These are phyloP conservation scores for Catharus bicknelli DNA, from an alignment of 2,113 vertebrate species.

Conservation along the genomic window DNA sequence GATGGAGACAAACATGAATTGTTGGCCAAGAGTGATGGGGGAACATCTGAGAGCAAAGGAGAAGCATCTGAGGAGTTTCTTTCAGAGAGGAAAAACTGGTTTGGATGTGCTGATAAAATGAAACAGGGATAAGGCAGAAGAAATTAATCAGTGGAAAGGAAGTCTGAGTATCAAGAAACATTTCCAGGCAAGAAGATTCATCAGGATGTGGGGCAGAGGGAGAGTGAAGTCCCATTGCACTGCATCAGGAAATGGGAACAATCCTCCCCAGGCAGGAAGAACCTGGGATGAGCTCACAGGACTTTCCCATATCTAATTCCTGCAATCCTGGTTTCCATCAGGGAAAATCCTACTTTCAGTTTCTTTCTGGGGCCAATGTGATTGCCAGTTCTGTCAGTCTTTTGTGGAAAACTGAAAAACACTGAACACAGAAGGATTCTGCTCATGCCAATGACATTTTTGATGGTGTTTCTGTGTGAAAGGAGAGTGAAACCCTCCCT, in stretches of 20 bases:
- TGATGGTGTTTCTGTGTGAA: background rate
- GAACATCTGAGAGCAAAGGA: background rate
- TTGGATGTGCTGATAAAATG: background rate
- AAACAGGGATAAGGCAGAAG: background rate
- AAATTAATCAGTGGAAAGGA: background rate
- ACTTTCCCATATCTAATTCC: slow-evolving; percentile 45
- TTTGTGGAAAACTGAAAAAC: background rate
- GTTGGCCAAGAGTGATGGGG: background rate
- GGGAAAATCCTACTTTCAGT: slow-evolving; percentile 5
- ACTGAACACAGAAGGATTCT: background rate
- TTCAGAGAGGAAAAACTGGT: background rate
- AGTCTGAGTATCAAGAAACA: background rate
- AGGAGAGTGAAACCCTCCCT: background rate
- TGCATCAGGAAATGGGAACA: background rate
- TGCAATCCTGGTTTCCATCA: background rate
- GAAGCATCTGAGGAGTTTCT: background rate
- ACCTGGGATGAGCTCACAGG: slow-evolving; percentile 9
- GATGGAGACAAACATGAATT: background rate
- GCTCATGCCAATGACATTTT: background rate
- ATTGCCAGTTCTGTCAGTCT: background rate
- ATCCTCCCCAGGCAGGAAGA: background rate
- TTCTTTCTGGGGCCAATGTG: background rate
- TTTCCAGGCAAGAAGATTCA: background rate
- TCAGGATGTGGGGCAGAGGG: background rate
- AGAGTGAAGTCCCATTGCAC: background rate